Conservation (phyloP, 2,888 invertebrate species). For the Stramonita haemastoma region DNA sequence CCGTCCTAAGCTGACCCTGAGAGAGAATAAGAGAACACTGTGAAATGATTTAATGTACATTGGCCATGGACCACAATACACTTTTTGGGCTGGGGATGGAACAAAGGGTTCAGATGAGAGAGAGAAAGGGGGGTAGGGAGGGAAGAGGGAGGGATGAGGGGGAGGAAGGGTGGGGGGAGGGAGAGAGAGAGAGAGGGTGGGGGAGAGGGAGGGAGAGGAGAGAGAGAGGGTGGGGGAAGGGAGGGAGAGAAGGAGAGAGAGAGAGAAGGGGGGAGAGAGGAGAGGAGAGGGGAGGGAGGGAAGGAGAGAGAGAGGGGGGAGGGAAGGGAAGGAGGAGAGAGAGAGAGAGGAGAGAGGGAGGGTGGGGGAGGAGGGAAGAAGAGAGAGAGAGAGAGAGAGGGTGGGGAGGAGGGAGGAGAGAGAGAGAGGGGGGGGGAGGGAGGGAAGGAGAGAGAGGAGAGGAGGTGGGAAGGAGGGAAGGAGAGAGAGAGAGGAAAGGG, state of each 20-base stretch:
- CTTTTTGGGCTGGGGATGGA: no score
- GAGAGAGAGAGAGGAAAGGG: constrained; percentile 21
- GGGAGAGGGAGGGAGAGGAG: neutral
- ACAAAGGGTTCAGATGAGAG: no score
- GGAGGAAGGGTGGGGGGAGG: neutral
- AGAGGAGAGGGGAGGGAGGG: neutral
- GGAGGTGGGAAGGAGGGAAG: neutral
- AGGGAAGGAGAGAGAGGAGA: neutral
- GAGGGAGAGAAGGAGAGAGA: constrained; percentile 29
- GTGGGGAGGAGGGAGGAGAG: neutral
- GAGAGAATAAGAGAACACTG: no score
- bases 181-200: neutral
- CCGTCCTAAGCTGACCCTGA: no score
- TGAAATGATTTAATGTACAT: no score
- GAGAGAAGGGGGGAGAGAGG: constrained; percentile 27
- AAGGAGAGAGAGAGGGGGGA: neutral
- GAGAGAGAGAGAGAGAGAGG: neutral
- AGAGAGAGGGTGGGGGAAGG: neutral
- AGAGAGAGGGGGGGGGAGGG: neutral
- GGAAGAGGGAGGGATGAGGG: neutral
- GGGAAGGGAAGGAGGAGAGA: neutral
- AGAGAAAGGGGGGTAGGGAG: neutral
- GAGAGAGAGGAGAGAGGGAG: neutral
- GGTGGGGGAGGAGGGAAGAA: neutral
- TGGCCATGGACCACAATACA: no score